Base-by-base conservation (phyloP, 2,888 invertebrate species). In the Lasioglossum pauxillum region DNA sequence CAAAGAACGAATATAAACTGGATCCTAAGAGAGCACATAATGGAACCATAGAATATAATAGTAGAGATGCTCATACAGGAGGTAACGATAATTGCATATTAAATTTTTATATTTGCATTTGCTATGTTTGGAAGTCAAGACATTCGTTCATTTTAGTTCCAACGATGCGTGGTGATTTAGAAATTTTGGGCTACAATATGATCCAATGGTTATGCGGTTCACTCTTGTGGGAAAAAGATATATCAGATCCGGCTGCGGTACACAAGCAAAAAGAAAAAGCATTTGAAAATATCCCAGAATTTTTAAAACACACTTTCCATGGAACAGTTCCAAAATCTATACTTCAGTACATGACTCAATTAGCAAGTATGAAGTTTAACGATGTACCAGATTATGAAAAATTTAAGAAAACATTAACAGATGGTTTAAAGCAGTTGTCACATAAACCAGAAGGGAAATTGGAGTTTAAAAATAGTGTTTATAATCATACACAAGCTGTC, bases 1-100 rank as follows among this genome's bases (percentile, higher is more conserved):
- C 57, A n/a, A 98, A 97, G 92, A 95, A 95, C 81, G 97, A 97
- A 82, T 98, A 98, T 94, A 98, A 98, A 94, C 97, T 98, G 0
- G 98, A 99, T 95, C 98, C 98, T 0, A 98, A 98, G 92, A 98
- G 97, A 94, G 99, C 98, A 86, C 99, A 99, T 94, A 98, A 99
- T 95, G 99, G 99, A 0, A 99, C 99, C 0, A 98, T 99, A 85
- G 99, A 99, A 94, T 99, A 99, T 94, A 98, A 99, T 0, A 99
- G 99, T 90, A 96, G 98, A 85, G 99, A 99, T 96, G 99, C 99
- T 5, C 99, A 99, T 95, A 96, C 97, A 90, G 99, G 99, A 95
- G 93, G 93, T 95, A 91, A 92, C 12, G 44, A 81, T 87, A 64
- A 35, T 69, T 27, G 41, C 14, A 38, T 57, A 31, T 80, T 27